These are phyloP conservation scores for Brachyistius frenatus DNA, from an alignment of 2,113 vertebrate genomes.

Conservation along the genomic window DNA sequence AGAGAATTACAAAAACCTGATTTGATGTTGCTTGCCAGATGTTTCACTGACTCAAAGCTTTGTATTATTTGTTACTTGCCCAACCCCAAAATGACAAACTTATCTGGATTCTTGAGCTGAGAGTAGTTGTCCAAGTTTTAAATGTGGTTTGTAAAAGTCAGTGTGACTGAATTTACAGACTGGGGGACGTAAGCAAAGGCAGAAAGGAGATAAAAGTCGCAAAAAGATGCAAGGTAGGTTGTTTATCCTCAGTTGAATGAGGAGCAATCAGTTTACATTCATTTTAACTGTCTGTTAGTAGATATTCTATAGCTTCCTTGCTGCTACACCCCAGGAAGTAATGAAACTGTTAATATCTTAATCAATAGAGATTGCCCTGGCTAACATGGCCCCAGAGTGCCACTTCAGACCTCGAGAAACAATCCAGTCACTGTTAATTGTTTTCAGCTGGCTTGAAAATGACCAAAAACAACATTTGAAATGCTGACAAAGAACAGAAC, in stretches of 20 bases:
- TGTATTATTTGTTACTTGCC: too few species aligned
- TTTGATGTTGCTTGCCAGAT: too few species aligned
- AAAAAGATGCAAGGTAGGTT: not conserved
- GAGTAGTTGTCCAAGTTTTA: too few species aligned
- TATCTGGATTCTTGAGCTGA: too few species aligned
- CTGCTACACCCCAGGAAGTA: conserved; percentile 60
- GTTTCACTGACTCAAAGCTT: too few species aligned
- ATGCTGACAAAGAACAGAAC: conserved; percentile 12
- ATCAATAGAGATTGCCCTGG: conserved; percentile 64
- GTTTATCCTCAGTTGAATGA: conserved; percentile 19
- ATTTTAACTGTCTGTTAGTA: conserved; percentile 23
- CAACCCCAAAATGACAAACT: too few species aligned
- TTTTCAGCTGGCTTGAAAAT: conserved; percentile 67
- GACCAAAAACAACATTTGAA: conserved; percentile 67
- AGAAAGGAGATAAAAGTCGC: not conserved
- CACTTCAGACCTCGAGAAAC: conserved; percentile 55
- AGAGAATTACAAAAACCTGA: too few species aligned
- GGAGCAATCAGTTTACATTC: conserved; percentile 5
- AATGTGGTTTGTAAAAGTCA: too few species aligned
- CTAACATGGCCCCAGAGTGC: conserved; percentile 58
- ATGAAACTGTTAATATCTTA: conserved; percentile 74
- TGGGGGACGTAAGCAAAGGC: not conserved
- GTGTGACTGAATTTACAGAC: not conserved
- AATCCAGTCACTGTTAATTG: conserved; percentile 66
- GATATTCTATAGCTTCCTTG: conserved; percentile 16